Base-by-base conservation (phyloP, 2,113 vertebrate species). In the Ammodramus savannarum region DNA sequence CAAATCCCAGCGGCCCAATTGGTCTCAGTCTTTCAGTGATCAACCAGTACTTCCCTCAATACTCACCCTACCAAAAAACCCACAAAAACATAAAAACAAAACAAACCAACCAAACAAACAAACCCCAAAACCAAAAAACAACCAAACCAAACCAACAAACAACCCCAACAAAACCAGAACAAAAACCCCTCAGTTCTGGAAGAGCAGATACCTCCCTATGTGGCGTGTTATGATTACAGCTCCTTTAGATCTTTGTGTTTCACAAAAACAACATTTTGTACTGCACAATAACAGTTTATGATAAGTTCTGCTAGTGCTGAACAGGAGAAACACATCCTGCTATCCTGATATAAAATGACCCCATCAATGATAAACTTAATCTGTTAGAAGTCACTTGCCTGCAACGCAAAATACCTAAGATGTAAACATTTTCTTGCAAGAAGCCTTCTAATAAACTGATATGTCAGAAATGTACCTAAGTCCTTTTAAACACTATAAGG, bases 221-320 rank as follows among this genome's bases (percentile, higher is more conserved):
- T 10, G 75, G 36, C 3, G 1, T 85, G 51, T 96, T 95, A 85
- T 68, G 71, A 91, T 82, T 95, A 41, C 11, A 90, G 39, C 32
- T 95, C 51, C 63, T 95, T 95, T 87, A 92, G 67, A 93, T 82
- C 85, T 69, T 43, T 26, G 14, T 86, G 67, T 94, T 98, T 96
- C 85, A 75, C 90, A 94, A 87, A 90, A 96, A 75, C 39, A 83
- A 43, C 17, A 58, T 85, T 93, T 95, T 96, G 16, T 68, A 83
- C 65, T 65, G 20, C 34, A 63, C 19, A 51, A 18, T 95, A 95
- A 76, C 71, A 95, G 62, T 43, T 71, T 73, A 59, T 91, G 90
- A 88, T 89, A 95, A 90, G 39, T 96, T 96, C 51, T 94, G 44
- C 66, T 96, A 67, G 67, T 88, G 67, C 57, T 61, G 79, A 96